Evolutionary conservation across 2,888 invertebrate species (phyloP), one percentile per base, ranked within the genome.

Genomic region (Tachina lurida): DNA sequence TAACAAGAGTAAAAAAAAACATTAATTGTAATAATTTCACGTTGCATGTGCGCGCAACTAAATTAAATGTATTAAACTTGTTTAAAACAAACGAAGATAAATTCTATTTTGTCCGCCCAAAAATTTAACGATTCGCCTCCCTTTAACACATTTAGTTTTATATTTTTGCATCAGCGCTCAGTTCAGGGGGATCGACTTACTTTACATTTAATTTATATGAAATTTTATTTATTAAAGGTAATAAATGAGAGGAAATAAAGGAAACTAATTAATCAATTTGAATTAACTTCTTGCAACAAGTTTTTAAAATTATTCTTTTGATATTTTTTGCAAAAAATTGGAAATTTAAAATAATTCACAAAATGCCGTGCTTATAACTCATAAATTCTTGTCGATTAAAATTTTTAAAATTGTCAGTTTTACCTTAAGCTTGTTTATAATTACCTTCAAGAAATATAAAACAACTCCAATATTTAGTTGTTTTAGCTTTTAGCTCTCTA

Each of bases 51-150:
- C 58, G 73, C 12, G 10, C 1, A 71, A 47, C 10, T 47, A 49
- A 67, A 60, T 68, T 58, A 45, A 81, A 54, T 67, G 54, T 71
- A 52, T 70, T 67, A 60, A 17, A 31, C 63, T 12, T 63, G 56
- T 41, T 63, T 41, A 13, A 9, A n/a, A 43, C 22, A 19, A 75
- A 43, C 22, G 39, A 75, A 56, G 19, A 81, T 75, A 75, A 81
- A 75, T 75, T 62, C 10, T n/a, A 19, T 52, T 0, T 17, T 15
- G 79, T 80, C 75, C 84, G 80, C 84, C 84, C 84, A 84, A 63
- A 31, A 62, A 71, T 76, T 84, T 71, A 71, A 58, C 75, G 49
- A 76, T 76, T 84, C 84, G 80, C 71, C 84, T 7, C 68, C 22
- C 58, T 78, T 84, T 67, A 52, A n/a, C 75, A 81, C 81, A 81